These are phyloP conservation scores for Listrodromus nycthemerus DNA, from an alignment of 2,888 invertebrate species.

Conservation along the genomic window DNA sequence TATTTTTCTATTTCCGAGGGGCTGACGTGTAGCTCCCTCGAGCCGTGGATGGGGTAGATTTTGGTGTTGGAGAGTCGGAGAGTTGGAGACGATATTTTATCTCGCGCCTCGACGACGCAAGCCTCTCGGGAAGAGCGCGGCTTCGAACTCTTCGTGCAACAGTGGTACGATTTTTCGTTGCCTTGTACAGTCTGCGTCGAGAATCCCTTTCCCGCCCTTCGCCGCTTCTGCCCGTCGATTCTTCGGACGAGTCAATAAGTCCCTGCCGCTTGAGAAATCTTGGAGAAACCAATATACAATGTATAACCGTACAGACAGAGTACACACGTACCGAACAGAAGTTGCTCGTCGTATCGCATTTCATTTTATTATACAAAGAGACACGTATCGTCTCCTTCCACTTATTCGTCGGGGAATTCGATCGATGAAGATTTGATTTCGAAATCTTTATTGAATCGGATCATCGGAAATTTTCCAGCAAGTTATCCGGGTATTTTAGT, in stretches of 20 bases:
- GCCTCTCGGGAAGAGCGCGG: slow-evolving; percentile 28
- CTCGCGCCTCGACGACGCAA: slow-evolving; percentile 48
- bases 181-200: slow-evolving; percentile 14
- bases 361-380: background rate
- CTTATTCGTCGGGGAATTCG: background rate
- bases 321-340: background rate
- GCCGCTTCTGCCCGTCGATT: slow-evolving; percentile 40
- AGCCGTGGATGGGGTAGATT: background rate
- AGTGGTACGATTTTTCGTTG: slow-evolving; percentile 22
- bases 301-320: background rate
- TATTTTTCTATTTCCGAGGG: slow-evolving; percentile 50
- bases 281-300: slow-evolving; percentile 23
- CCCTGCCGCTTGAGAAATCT: slow-evolving; percentile 57
- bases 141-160: slow-evolving; percentile 22
- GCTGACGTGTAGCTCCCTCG: background rate
- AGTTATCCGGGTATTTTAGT: background rate
- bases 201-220: background rate
- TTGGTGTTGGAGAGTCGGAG: background rate
- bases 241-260: slow-evolving; percentile 62
- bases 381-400: background rate
- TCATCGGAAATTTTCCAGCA: background rate
- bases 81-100: slow-evolving; percentile 54
- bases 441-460: slow-evolving; percentile 19
- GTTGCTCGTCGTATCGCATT: background rate
- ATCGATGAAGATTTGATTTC: background rate